phyloP scores from a whole-genome alignment of 2,113 vertebrate species.

The Oceanites oceanicus region DNA sequence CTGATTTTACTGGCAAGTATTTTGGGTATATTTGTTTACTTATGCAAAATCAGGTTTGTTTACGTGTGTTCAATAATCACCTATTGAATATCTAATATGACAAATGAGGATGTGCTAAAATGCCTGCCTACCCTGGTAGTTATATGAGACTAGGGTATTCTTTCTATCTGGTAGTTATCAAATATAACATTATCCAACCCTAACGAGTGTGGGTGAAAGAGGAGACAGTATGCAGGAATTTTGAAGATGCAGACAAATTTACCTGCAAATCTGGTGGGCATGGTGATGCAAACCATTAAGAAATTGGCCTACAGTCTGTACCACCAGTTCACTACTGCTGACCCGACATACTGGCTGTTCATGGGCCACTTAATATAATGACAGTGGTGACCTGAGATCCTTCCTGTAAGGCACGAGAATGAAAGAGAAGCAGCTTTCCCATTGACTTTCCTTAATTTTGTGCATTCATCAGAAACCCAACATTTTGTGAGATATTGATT shows the following conservation, averaged over 20 bases:
- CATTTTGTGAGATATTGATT: slow-evolving; percentile 28
- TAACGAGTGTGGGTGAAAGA: neutral
- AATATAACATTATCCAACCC: neutral
- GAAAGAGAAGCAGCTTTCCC: neutral
- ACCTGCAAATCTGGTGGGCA: neutral
- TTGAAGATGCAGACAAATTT: neutral
- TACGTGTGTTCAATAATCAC: neutral
- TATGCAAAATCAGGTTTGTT: neutral
- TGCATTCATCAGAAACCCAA: neutral
- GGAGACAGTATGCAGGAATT: neutral
- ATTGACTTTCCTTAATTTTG: slow-evolving; percentile 23
- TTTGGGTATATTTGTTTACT: neutral
- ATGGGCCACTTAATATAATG: neutral
- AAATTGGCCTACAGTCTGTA: neutral
- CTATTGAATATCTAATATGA: neutral
- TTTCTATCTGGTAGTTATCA: neutral
- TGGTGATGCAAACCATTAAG: neutral
- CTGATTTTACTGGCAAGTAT: neutral
- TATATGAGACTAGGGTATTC: neutral
- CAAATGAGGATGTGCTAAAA: neutral
- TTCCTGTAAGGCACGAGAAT: neutral
- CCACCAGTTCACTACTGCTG: neutral
- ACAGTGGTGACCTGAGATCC: neutral
- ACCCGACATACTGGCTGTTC: neutral
- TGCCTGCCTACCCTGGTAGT: neutral